A percentile compares a stretch with the other conserved stretches of the same genome.
phyloP scores from a whole-genome alignment of 2,888 invertebrate genomes.

The Cactoblastis cactorum region DNA sequence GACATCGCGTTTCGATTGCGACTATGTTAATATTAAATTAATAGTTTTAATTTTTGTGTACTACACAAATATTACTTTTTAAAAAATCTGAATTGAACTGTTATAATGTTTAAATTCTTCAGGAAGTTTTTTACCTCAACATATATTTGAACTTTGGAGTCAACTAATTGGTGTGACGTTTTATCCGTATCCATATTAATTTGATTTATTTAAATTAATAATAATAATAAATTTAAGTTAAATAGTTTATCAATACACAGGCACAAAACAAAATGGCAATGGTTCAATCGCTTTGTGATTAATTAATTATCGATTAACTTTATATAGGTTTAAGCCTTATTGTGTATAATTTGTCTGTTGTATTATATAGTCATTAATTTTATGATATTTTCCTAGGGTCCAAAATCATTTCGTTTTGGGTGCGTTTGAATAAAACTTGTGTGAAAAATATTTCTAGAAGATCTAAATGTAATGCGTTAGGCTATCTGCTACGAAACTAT shows the following conservation, averaged over 20 bases:
- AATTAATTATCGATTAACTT: slow-evolving; percentile 32
- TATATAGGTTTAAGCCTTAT: slow-evolving; percentile 37
- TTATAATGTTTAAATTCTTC: too few species aligned
- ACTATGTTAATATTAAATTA: too few species aligned
- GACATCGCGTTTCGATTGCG: too few species aligned
- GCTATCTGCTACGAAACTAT: too few species aligned
- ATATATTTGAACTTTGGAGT: too few species aligned
- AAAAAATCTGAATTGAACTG: too few species aligned
- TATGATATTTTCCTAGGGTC: slow-evolving; percentile 25
- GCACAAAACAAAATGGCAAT: slow-evolving; percentile 33
- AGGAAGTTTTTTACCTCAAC: too few species aligned
- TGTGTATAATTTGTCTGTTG: slow-evolving; percentile 18
- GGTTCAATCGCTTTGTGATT: slow-evolving; percentile 54
- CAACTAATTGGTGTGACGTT: too few species aligned
- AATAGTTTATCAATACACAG: slow-evolving; percentile 27
- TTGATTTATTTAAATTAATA: background rate
- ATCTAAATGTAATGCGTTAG: too few species aligned
- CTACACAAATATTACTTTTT: too few species aligned
- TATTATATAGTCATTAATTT: slow-evolving; percentile 22
- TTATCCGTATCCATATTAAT: too few species aligned
- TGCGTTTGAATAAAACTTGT: background rate
- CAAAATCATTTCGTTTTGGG: slow-evolving; percentile 14
- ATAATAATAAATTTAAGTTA: slow-evolving; percentile 16
- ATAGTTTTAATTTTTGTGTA: too few species aligned
- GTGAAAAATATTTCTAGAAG: background rate